Evolutionary conservation across 2,888 invertebrate genomes (phyloP).

Genomic region (Nymphalis polychloros): DNA sequence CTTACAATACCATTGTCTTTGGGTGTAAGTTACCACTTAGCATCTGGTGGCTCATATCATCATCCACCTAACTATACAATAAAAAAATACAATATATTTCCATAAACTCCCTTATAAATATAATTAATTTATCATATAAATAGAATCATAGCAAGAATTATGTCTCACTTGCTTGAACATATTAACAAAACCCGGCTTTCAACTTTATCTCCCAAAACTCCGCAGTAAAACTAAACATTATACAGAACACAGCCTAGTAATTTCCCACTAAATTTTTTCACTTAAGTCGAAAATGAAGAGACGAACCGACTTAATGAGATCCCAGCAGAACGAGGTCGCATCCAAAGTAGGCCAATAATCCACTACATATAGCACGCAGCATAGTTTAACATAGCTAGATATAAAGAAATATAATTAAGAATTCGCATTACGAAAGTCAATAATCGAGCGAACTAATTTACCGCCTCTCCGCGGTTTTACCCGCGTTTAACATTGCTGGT

Average conservation of each 20-base stretch:
- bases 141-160: too few species aligned
- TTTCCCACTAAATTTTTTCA: conserved; percentile 42
- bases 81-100: not conserved
- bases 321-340: conserved; percentile 35
- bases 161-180: not conserved
- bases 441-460: too few species aligned
- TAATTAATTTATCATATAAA: not conserved
- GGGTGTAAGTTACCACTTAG: too few species aligned
- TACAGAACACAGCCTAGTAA: conserved; percentile 26
- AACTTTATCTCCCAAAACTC: not conserved
- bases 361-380: conserved; percentile 1
- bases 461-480: too few species aligned
- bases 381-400: not conserved
- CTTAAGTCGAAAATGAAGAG: conserved; percentile 43
- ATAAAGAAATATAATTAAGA: too few species aligned
- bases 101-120: not conserved
- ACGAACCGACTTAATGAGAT: conserved; percentile 45
- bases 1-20: too few species aligned
- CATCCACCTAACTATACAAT: too few species aligned
- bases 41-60: too few species aligned
- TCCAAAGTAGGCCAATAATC: conserved; percentile 24
- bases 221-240: conserved; percentile 21
- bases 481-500: too few species aligned
- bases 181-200: not conserved
- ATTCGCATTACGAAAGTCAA: too few species aligned